phyloP scores from a whole-genome alignment of 2,113 vertebrate genomes.

The Lepidothrix coronata region DNA sequence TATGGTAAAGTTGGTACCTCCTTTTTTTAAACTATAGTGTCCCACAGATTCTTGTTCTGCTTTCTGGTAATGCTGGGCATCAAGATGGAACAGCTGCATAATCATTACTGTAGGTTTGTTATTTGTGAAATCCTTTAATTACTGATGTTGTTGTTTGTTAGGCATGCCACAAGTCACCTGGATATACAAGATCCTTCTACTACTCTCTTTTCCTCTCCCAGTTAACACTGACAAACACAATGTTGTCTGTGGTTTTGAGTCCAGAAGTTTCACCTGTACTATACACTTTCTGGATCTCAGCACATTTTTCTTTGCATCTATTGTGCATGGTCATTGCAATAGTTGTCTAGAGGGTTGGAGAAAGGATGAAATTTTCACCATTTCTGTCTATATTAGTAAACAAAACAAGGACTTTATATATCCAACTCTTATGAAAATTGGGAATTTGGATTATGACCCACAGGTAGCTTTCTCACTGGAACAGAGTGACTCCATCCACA shows the following conservation, averaged over 20 bases:
- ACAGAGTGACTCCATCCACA: background rate
- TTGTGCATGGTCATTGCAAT: background rate
- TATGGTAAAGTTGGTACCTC: too few relatives aligned
- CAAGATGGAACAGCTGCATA: background rate
- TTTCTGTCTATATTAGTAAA: background rate
- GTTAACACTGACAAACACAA: background rate
- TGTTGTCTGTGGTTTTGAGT: background rate
- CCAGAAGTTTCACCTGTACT: background rate
- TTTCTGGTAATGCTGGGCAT: background rate
- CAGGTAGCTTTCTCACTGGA: background rate
- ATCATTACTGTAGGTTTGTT: background rate
- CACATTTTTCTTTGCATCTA: background rate
- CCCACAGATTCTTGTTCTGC: background rate
- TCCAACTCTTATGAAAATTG: background rate
- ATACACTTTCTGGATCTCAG: background rate
- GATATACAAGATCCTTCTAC: background rate
- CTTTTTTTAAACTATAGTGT: background rate
- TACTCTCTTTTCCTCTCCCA: background rate
- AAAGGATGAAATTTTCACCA: background rate
- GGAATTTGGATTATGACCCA: background rate
- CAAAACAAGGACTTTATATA: background rate
- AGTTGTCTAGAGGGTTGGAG: background rate
- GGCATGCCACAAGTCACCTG: background rate
- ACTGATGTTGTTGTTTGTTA: background rate
- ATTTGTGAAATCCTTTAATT: background rate